Evolutionary conservation across 2,888 invertebrate genomes (phyloP).

Genomic region (Mythimna lalbum): DNA sequence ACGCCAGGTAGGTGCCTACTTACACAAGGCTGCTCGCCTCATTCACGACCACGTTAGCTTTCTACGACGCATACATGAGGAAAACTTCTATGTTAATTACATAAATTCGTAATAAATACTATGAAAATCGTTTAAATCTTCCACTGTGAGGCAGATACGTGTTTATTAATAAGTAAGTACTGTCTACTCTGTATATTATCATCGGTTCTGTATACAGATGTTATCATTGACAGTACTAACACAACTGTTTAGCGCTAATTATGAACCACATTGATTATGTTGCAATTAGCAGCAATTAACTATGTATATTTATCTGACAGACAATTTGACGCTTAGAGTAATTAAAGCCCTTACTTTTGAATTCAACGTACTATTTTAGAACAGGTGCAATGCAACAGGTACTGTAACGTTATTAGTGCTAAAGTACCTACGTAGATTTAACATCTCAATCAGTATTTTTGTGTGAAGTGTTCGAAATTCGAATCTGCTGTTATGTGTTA

Average conservation of each 20-base stretch:
- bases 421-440: conserved; percentile 17
- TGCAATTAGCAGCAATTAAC: conserved; percentile 1
- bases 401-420: not conserved
- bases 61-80: conserved; percentile 76
- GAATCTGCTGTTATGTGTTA: conserved; percentile 33
- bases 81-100: conserved; percentile 73
- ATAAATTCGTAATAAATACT: conserved; percentile 61
- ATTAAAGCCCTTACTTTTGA: conserved; percentile 7
- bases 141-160: conserved; percentile 7
- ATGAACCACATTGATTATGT: conserved; percentile 20
- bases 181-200: conserved; percentile 15
- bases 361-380: conserved; percentile 1
- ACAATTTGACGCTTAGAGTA: not conserved
- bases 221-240: conserved; percentile 27
- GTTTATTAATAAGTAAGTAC: conserved; percentile 8
- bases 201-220: conserved; percentile 19
- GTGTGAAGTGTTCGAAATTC: conserved; percentile 23
- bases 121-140: conserved; percentile 49
- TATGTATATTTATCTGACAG: conserved; percentile 8
- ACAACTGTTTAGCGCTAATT: conserved; percentile 31
- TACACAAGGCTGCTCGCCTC: conserved; percentile 75
- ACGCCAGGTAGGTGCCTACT: conserved; percentile 50
- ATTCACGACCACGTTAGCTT: conserved; percentile 82
- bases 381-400: not conserved
- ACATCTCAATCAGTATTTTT: conserved; percentile 18